These are phyloP conservation scores for Arnoldichthys spilopterus DNA, from an alignment of 2,797 vertebrate genomes.

Conservation along the genomic window DNA sequence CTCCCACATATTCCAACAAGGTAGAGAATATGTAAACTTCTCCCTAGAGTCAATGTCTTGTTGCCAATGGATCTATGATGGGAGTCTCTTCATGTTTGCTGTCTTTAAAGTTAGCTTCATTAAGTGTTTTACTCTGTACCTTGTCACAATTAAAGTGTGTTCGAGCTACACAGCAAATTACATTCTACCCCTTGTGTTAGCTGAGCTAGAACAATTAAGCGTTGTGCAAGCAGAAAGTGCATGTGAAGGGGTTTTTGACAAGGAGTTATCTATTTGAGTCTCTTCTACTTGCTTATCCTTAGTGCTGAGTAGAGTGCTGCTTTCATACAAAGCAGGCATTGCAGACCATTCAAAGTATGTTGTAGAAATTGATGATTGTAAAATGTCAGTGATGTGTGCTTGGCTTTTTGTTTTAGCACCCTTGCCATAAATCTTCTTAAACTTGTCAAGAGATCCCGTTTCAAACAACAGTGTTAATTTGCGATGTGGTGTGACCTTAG, in stretches of 20 bases:
- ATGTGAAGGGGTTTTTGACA: conserved; percentile 47
- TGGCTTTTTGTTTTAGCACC: conserved; percentile 42
- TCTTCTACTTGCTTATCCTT: conserved; percentile 18
- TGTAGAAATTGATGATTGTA: background rate
- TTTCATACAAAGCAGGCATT: conserved; percentile 5
- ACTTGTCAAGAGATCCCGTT: conserved; percentile 87
- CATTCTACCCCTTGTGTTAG: conserved; percentile 57
- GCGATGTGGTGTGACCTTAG: conserved; percentile 61
- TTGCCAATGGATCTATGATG: background rate
- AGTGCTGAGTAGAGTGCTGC: conserved; percentile 22
- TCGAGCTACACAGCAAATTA: conserved; percentile 88
- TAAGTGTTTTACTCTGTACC: conserved; percentile 48
- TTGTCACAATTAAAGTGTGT: conserved; percentile 75
- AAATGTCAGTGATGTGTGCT: conserved; percentile 11
- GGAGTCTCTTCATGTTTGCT: conserved; percentile 15
- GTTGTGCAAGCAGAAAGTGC: conserved; percentile 62
- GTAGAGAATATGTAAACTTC: background rate
- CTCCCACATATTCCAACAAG: too few species aligned
- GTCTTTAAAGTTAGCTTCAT: conserved; percentile 20
- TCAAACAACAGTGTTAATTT: conserved; percentile 75
- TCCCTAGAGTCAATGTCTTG: background rate
- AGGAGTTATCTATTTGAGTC: conserved; percentile 21
- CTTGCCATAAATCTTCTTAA: conserved; percentile 84
- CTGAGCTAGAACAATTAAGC: conserved; percentile 58
- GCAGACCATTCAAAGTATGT: too few species aligned